Conservation (phyloP, 1,140 invertebrate species). For the Oedothorax gibbosus region DNA sequence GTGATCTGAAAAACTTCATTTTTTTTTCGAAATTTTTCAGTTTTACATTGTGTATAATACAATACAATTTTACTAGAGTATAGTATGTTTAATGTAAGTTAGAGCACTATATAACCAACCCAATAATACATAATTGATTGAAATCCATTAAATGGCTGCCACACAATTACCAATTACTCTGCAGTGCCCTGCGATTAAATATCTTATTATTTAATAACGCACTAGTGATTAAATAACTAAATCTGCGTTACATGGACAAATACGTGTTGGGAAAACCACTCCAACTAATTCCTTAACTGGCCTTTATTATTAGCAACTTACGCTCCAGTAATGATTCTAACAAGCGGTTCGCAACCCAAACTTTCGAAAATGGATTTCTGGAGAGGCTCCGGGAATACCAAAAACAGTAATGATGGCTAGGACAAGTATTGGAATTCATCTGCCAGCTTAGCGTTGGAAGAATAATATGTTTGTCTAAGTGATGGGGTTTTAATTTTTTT, state of each 20-base stretch:
- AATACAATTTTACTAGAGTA: too few relatives aligned
- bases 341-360: not conserved
- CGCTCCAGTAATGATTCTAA: conserved; percentile 14
- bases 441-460: not conserved
- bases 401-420: not conserved
- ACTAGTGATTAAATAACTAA: conserved; percentile 14
- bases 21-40: too few relatives aligned
- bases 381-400: not conserved
- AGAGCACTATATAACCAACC: too few relatives aligned
- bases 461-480: not conserved
- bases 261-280: conserved; percentile 15
- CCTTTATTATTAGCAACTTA: conserved; percentile 16
- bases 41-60: too few relatives aligned
- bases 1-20: too few relatives aligned
- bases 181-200: not conserved
- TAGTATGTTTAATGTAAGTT: too few relatives aligned
- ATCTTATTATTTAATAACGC: conserved; percentile 18
- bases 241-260: not conserved
- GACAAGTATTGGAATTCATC: not conserved
- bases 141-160: not conserved
- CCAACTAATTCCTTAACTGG: conserved; percentile 14
- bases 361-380: not conserved
- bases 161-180: conserved; percentile 13
- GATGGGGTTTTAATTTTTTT: not conserved
- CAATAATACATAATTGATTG: conserved; percentile 1